Conservation (phyloP, 2,888 invertebrate species). For the Nasonia oneida region DNA sequence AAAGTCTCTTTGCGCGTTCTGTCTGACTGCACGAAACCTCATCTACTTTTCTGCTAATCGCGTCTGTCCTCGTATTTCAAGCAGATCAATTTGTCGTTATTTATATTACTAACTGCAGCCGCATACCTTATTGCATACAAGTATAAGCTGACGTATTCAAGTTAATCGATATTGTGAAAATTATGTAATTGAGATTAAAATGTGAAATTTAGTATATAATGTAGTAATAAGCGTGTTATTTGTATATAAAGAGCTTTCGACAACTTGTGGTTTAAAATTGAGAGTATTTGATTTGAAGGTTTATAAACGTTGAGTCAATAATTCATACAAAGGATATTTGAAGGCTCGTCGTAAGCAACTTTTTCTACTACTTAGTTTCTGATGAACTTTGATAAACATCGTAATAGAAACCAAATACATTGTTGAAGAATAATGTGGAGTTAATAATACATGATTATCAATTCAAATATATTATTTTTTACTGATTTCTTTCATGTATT, state of each 20-base stretch:
- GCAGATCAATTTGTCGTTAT: slow-evolving; percentile 2
- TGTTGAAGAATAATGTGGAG: background rate
- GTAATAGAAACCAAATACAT: background rate
- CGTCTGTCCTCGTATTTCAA: background rate
- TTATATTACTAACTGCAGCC: background rate
- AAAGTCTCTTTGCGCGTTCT: slow-evolving; percentile 36
- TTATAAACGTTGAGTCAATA: background rate
- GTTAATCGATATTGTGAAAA: background rate
- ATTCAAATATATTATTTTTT: no score
- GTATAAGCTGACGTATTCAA: background rate
- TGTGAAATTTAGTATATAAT: no score
- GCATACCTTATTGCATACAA: background rate
- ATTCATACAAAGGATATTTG: background rate
- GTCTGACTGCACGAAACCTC: slow-evolving; percentile 20
- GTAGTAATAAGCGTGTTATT: background rate
- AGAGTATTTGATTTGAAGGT: background rate
- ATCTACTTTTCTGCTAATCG: slow-evolving; percentile 2
- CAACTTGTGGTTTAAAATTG: background rate
- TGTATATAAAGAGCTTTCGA: background rate
- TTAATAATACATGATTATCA: background rate
- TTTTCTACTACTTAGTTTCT: slow-evolving; percentile 5
- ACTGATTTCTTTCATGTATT: no score
- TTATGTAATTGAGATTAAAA: background rate
- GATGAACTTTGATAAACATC: background rate
- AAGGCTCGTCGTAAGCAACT: background rate